Conservation (phyloP, 35 echinoderm and acorn worm species). For the Strongylocentrotus purpuratus region DNA sequence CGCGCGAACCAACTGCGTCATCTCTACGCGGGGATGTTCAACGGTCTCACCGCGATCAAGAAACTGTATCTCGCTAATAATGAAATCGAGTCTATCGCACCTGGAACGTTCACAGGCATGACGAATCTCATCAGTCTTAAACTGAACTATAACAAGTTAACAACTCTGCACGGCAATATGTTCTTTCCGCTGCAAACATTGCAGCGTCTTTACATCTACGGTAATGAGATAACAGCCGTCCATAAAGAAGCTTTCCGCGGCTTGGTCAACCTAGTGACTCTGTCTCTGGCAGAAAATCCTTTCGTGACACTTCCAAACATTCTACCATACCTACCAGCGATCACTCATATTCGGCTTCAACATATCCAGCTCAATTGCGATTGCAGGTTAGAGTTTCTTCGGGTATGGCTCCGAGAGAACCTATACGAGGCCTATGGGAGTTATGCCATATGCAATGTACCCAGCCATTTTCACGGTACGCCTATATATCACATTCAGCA, state of each 20-base stretch:
- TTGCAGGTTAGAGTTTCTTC: slow-evolving; percentile 65
- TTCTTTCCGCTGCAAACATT: slow-evolving; percentile 47
- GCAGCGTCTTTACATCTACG: slow-evolving; percentile 49
- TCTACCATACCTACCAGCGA: neutral
- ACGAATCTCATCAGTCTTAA: slow-evolving; percentile 59
- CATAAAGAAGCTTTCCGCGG: slow-evolving; percentile 48
- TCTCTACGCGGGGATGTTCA: slow-evolving; percentile 57
- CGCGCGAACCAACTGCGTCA: slow-evolving; percentile 49
- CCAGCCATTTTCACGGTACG: neutral
- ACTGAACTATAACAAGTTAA: slow-evolving; percentile 54
- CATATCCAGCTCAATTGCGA: slow-evolving; percentile 55
- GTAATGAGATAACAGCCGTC: slow-evolving; percentile 52
- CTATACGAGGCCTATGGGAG: slow-evolving; percentile 38
- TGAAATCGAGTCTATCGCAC: slow-evolving; percentile 40
- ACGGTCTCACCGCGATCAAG: slow-evolving; percentile 48
- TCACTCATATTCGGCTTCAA: slow-evolving; percentile 43
- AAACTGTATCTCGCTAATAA: slow-evolving; percentile 54
- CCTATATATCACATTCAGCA: neutral
- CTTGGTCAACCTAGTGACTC: slow-evolving; percentile 14
- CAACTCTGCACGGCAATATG: slow-evolving; percentile 41
- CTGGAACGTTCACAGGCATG: slow-evolving; percentile 58
- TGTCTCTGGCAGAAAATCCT: slow-evolving; percentile 61
- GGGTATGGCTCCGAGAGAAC: slow-evolving; percentile 45
- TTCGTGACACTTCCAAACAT: slow-evolving; percentile 60
- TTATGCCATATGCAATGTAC: slow-evolving; percentile 22